Evolutionary conservation across 2,888 invertebrate species (phyloP).

Genomic region (Creontiades dilutus): DNA sequence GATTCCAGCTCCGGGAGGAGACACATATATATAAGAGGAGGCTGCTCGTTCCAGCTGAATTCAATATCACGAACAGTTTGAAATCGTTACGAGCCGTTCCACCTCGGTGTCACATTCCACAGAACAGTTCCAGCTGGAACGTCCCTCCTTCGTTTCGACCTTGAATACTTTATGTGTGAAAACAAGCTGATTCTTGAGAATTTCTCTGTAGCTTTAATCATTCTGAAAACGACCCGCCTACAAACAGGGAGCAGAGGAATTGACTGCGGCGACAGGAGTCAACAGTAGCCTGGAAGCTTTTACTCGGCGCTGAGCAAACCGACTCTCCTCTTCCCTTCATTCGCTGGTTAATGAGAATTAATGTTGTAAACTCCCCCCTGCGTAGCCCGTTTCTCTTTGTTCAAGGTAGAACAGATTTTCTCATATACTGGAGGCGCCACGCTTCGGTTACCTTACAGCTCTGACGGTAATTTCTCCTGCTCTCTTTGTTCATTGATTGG

Average conservation of each 20-base stretch:
- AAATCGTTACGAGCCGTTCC: too few relatives aligned
- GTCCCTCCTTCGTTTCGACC: too few relatives aligned
- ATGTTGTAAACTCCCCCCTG: not conserved
- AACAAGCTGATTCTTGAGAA: too few relatives aligned
- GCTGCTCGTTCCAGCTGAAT: too few relatives aligned
- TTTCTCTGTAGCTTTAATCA: not conserved
- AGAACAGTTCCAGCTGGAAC: too few relatives aligned
- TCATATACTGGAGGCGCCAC: not conserved
- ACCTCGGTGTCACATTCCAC: too few relatives aligned
- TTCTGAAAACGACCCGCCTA: not conserved
- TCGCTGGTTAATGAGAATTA: constrained; percentile 17
- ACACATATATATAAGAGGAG: too few relatives aligned
- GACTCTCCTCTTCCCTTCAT: constrained; percentile 9
- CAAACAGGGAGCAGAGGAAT: not conserved
- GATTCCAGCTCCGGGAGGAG: too few relatives aligned
- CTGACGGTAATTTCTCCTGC: not conserved
- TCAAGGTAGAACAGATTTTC: constrained; percentile 7
- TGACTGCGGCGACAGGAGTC: not conserved
- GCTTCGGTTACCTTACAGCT: not conserved
- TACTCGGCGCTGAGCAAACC: constrained; percentile 4
- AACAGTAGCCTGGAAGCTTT: not conserved
- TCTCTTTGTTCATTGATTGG: not conserved
- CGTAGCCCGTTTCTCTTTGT: constrained; percentile 2
- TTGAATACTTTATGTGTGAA: too few relatives aligned
- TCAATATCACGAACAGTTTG: too few relatives aligned